A percentile compares a stretch with the other conserved stretches of the same genome.
Conservation (phyloP, 2,797 vertebrate genomes). For the Erpetoichthys calabaricus region DNA sequence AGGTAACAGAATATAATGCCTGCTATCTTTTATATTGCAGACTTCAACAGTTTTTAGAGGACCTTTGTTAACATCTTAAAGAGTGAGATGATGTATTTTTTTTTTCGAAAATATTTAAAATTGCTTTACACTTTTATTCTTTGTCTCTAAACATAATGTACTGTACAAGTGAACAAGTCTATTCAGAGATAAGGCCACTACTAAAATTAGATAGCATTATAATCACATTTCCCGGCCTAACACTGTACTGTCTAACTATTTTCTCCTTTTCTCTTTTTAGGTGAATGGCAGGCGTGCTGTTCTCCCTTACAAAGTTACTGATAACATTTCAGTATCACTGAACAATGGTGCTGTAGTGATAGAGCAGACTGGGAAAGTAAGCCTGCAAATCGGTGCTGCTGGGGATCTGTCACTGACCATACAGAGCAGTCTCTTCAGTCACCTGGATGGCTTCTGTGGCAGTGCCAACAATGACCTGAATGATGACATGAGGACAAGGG, state of each 20-base stretch:
- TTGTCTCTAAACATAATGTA: no score
- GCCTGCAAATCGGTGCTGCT: not conserved
- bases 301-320: not conserved
- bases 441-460: constrained; percentile 5
- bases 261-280: not conserved
- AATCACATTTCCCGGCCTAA: no score
- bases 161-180: no score
- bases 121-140: no score
- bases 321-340: not conserved
- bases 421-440: not conserved
- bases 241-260: no score
- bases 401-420: constrained; percentile 2
- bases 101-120: no score
- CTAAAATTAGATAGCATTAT: no score
- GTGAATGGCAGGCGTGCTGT: not conserved
- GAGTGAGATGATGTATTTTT: no score
- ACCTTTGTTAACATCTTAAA: no score
- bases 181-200: no score
- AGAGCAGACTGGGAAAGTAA: not conserved
- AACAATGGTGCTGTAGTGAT: not conserved
- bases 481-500: not conserved
- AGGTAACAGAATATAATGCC: not conserved
- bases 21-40: no score
- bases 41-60: no score
- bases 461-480: not conserved